Conservation (phyloP, 2,113 vertebrate species). For the Petaurus breviceps region DNA sequence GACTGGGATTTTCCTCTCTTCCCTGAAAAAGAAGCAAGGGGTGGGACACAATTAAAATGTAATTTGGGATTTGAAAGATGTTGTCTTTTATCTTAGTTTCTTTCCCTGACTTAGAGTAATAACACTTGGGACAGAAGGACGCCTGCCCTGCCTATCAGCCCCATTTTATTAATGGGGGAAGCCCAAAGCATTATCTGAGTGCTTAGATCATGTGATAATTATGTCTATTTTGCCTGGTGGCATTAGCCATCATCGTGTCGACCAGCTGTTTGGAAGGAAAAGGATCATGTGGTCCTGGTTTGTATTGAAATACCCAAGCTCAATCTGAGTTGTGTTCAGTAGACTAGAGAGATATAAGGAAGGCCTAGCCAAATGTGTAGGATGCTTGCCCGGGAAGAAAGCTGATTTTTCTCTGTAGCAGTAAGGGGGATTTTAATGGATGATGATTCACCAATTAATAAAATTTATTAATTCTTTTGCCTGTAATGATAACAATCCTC, state of each 20-base stretch:
- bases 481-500: not conserved
- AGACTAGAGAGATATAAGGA: not conserved
- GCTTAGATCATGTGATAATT: slow-evolving; percentile 3
- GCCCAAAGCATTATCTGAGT: not conserved
- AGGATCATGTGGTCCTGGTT: not conserved
- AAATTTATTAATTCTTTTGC: not conserved
- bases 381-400: not conserved
- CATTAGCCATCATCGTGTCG: slow-evolving; percentile 16
- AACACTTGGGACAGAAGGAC: slow-evolving; percentile 11
- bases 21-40: slow-evolving; percentile 12
- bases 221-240: slow-evolving; percentile 32
- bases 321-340: not conserved
- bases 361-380: not conserved
- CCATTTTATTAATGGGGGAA: slow-evolving; percentile 28
- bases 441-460: not conserved
- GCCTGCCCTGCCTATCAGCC: not conserved
- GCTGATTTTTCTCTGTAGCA: not conserved
- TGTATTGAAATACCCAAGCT: slow-evolving; percentile 26
- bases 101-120: slow-evolving; percentile 39
- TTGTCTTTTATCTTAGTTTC: slow-evolving; percentile 23
- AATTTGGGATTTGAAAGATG: not conserved
- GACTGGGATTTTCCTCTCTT: slow-evolving; percentile 40
- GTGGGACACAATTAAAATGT: slow-evolving; percentile 14
- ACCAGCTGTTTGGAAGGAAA: slow-evolving; percentile 35
- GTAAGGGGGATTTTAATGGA: not conserved